Evolutionary conservation across 2,888 invertebrate genomes (phyloP), one percentile per base, ranked within the genome.

Genomic region (Drosophila borealis): DNA sequence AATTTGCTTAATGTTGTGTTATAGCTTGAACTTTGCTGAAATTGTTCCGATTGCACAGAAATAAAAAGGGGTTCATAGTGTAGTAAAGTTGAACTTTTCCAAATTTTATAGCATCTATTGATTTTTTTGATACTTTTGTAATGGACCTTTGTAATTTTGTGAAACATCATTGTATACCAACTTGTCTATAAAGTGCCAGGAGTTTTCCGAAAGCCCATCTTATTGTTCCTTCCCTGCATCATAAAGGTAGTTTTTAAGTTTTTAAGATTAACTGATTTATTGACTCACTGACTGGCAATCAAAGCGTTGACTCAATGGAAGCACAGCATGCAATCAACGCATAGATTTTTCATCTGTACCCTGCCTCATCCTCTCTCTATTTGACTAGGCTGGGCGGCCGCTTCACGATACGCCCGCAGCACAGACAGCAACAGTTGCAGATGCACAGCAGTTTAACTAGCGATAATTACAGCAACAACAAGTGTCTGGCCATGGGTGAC

Each of bases 391-490:
- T 92, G 65, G 92, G 92, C 41, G 92, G 92, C 5, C 91, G 92
- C 9, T 92, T 90, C 60, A 90, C 92, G 2, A 91, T 92, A 65
- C 90, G 92, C 50, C 92, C 92, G 9, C 92, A 92, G 69, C 89
- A 92, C 48, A 89, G 89, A 55, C 92, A 91, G 65, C 92, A 91
- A 61, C 91, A 91, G 74, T 77, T 91, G 73, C 92, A 91, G 67
- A 78, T 90, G 80, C 79, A 81, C 71, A 89, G 80, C 73, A 90
- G 81, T 57, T 87, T 88, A 41, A 75, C 81, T 51, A 86, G 90
- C 64, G 70, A 69, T 44, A 81, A 61, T 53, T 73, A 73, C 64
- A 62, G 74, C 71, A 86, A 81, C 53, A 89, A 73, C 72, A 91
- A 91, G 74, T 90, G 71, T 33, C 60, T 78, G 56, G 45, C 81